Evolutionary conservation across 2,888 invertebrate species (phyloP), one percentile per base, ranked within the genome.

Genomic region (Muschampia plurimacula): DNA sequence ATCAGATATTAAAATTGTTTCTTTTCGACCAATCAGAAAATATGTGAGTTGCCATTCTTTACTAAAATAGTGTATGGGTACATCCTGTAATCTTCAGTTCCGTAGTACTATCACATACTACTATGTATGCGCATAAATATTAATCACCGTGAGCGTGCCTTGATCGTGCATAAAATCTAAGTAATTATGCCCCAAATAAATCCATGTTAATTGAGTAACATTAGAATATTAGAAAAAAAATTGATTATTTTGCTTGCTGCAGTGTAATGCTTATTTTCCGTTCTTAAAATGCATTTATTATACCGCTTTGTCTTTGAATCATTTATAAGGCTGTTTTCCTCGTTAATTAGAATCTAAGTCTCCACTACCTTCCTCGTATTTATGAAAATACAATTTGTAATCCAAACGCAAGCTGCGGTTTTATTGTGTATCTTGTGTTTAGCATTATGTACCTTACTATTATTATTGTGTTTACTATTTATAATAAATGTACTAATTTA

Each of bases 361-460:
- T 49, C 49, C 49, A 59, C 49, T 49, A 65, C n/a, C 32, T 59
- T 60, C 60, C 60, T 60, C 46, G 32, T 68, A 68, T 66, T 49
- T 60, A 68, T 60, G 44, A 60, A 68, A 68, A 68, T 67, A 67
- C 22, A 67, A n/a, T 28, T 59, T n/a, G 46, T 60, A 59, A 36
- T 68, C 60, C 5, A 44, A 68, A 32, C 59, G 32, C 67, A 49
- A n/a, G 13, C 59, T 46, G 59, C 32, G 67, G 59, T 68, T 68
- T 60, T 52, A n/a, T 59, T 46, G 32, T 64, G 28, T 28, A 22
- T 46, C 4, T 32, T 36, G 55, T 55, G 55, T 55, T n/a, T 55
- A 55, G 55, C 49, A 10, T 49, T 4, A 13, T 10, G 49, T 12
- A 49, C 49, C 49, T 49, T 10, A 10, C 7, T 44, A 44, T 9